Conservation (phyloP, 2,888 invertebrate species). For the Lochmaea capreae region DNA sequence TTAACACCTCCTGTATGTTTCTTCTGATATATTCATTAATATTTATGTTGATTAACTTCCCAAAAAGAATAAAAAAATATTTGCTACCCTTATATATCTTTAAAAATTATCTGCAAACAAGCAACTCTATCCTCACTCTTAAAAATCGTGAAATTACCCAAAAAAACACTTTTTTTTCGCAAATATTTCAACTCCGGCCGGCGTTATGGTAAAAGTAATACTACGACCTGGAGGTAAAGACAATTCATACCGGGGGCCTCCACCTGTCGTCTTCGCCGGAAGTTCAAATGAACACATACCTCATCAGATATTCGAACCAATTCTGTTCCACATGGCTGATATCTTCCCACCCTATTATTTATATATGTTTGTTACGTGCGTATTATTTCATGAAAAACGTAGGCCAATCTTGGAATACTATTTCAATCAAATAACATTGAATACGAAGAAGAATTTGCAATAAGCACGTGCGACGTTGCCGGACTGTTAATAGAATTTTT, state of each 20-base stretch:
- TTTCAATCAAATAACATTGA: background rate
- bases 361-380: constrained; percentile 34
- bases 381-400: constrained; percentile 9
- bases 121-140: background rate
- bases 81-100: too few relatives aligned
- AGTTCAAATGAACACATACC: constrained; percentile 45
- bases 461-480: too few relatives aligned
- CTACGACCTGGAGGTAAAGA: constrained; percentile 19
- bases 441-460: background rate
- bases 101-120: too few relatives aligned
- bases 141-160: background rate
- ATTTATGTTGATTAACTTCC: too few relatives aligned
- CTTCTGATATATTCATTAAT: too few relatives aligned
- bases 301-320: constrained; percentile 49
- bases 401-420: background rate
- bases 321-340: constrained; percentile 48
- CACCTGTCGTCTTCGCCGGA: constrained; percentile 49
- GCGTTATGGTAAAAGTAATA: constrained; percentile 23
- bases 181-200: background rate
- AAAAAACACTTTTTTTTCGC: constrained; percentile 8
- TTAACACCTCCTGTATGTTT: too few relatives aligned
- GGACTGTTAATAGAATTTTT: too few relatives aligned
- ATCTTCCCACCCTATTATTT: constrained; percentile 50
- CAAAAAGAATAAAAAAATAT: too few relatives aligned
- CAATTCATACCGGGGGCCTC: constrained; percentile 16